These are phyloP conservation scores for Melolontha melolontha DNA, from an alignment of 2,888 invertebrate genomes.

Conservation along the genomic window DNA sequence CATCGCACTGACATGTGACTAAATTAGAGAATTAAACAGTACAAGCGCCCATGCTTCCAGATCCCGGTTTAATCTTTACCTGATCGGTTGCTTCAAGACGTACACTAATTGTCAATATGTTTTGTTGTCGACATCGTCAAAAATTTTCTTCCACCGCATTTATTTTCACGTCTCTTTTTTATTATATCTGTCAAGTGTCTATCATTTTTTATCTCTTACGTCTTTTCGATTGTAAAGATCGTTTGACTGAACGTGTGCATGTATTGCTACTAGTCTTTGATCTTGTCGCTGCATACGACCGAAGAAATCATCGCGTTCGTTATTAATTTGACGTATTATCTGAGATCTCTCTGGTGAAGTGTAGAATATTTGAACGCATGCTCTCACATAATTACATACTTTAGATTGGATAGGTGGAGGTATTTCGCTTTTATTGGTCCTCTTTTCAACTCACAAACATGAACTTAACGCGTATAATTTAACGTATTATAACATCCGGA, in stretches of 20 bases:
- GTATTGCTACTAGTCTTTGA: conserved; percentile 35
- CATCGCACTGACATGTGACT: conserved; percentile 31
- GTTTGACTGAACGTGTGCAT: conserved; percentile 7
- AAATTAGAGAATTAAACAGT: conserved; percentile 34
- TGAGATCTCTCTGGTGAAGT: conserved; percentile 33
- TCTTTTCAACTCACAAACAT: conserved; percentile 17
- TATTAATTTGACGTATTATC: conserved; percentile 37
- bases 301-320: conserved; percentile 35
- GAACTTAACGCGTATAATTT: conserved; percentile 34
- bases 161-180: conserved; percentile 2
- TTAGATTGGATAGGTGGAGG: conserved; percentile 35
- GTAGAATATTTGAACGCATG: conserved; percentile 32
- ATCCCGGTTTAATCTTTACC: conserved; percentile 15
- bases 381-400: conserved; percentile 35
- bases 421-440: conserved; percentile 28
- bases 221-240: conserved; percentile 1
- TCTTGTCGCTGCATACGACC: conserved; percentile 29
- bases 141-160: conserved; percentile 8
- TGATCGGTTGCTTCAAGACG: conserved; percentile 8
- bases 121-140: conserved; percentile 15
- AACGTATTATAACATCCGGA: conserved; percentile 33
- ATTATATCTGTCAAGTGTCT: conserved; percentile 32
- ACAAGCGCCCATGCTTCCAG: background rate
- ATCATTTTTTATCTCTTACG: conserved; percentile 31
- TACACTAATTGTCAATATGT: conserved; percentile 33